Conservation (phyloP, 2,888 invertebrate genomes). For the Ophion costatus region DNA sequence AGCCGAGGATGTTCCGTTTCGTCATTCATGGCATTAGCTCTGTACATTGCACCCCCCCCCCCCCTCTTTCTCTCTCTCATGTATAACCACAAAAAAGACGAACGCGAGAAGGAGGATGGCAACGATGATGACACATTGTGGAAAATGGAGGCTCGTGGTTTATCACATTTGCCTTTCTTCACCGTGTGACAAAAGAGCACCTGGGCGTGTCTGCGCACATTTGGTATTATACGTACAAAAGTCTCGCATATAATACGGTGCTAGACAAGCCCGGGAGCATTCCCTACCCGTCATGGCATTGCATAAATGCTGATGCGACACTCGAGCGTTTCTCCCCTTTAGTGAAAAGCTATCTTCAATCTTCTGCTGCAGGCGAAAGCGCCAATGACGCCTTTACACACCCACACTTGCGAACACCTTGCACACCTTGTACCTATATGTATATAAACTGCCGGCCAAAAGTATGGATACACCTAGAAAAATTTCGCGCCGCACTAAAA, state of each 20-base stretch:
- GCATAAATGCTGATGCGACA: slow-evolving; percentile 65
- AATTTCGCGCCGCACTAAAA: too few species aligned
- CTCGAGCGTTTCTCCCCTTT: slow-evolving; percentile 35
- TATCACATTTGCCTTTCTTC: slow-evolving; percentile 56
- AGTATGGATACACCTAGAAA: too few species aligned
- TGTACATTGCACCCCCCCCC: neutral
- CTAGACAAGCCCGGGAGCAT: slow-evolving; percentile 28
- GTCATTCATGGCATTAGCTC: slow-evolving; percentile 1
- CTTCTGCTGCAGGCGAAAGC: slow-evolving; percentile 10
- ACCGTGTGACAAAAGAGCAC: slow-evolving; percentile 33
- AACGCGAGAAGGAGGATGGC: slow-evolving; percentile 21
- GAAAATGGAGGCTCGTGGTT: slow-evolving; percentile 50
- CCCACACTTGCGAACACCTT: neutral
- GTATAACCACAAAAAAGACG: neutral
- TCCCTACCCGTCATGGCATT: slow-evolving; percentile 22
- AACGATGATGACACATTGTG: slow-evolving; percentile 35
- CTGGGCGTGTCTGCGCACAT: slow-evolving; percentile 32
- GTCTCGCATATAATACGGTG: slow-evolving; percentile 18
- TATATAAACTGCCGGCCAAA: too few species aligned
- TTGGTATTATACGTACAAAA: slow-evolving; percentile 42
- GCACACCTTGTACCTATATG: too few species aligned
- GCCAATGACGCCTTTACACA: slow-evolving; percentile 2
- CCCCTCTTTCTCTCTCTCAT: neutral
- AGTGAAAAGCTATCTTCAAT: slow-evolving; percentile 27
- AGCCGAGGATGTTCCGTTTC: slow-evolving; percentile 14